A percentile compares a stretch with the other conserved stretches of the same genome.
Conservation (phyloP, 2,888 invertebrate species). For the Xylota sylvarum region DNA sequence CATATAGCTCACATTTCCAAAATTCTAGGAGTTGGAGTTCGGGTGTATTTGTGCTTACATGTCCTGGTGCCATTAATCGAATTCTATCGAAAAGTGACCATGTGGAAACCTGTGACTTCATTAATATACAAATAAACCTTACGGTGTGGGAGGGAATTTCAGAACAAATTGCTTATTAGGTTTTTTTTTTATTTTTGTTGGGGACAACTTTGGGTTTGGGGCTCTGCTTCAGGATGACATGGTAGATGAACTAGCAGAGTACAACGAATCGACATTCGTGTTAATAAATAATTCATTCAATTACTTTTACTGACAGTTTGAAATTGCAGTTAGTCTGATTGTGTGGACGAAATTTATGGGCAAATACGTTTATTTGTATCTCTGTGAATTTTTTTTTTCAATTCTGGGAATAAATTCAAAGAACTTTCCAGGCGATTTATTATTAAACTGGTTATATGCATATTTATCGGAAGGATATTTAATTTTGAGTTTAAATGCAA, state of each 20-base stretch:
- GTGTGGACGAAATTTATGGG: conserved; percentile 2
- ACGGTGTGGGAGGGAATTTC: background rate
- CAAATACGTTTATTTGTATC: background rate
- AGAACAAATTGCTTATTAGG: background rate
- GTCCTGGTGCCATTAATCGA: conserved; percentile 40
- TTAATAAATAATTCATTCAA: conserved; percentile 49
- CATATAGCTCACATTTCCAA: background rate
- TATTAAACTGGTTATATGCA: conserved; percentile 26
- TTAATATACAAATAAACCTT: conserved; percentile 22
- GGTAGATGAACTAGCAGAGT: background rate
- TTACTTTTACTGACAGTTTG: conserved; percentile 37
- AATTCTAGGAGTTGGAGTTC: background rate
- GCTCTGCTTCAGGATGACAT: background rate
- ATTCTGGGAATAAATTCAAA: background rate
- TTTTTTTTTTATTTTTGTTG: background rate
- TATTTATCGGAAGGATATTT: background rate
- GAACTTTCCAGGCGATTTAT: background rate
- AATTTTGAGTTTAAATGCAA: background rate
- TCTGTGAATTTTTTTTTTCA: background rate
- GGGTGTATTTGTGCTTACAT: conserved; percentile 16
- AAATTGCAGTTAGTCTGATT: conserved; percentile 13
- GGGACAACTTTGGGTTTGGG: background rate
- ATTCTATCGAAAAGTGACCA: conserved; percentile 14
- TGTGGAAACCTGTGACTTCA: conserved; percentile 32
- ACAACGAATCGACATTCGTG: conserved; percentile 22